Conservation (phyloP, 2,797 vertebrate genomes). For the Chaetodon trifasciatus region DNA sequence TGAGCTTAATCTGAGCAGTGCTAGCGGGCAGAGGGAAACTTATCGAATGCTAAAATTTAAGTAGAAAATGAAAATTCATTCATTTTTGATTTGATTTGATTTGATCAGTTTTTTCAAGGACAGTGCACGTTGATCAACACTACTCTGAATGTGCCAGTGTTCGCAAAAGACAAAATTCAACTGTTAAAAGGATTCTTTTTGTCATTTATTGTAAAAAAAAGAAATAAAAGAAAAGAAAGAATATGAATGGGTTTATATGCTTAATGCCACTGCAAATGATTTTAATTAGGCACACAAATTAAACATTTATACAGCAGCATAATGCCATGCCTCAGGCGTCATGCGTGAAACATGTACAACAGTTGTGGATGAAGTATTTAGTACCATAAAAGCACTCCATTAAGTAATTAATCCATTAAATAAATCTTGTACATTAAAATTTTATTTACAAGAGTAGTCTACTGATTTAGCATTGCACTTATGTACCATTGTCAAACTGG, state of each 20-base stretch:
- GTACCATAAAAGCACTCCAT: too few species aligned
- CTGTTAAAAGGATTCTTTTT: neutral
- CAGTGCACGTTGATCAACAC: neutral
- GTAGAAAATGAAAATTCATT: slow-evolving; percentile 52
- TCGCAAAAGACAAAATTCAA: neutral
- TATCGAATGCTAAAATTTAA: slow-evolving; percentile 87
- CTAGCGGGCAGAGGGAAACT: slow-evolving; percentile 42
- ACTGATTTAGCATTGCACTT: too few species aligned
- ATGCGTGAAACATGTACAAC: too few species aligned
- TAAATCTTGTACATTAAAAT: too few species aligned
- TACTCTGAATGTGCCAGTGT: neutral
- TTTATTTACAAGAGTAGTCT: too few species aligned
- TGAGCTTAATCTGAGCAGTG: slow-evolving; percentile 76
- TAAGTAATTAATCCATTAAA: too few species aligned
- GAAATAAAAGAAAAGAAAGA: too few species aligned
- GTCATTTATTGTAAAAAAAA: neutral
- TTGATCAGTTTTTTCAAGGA: too few species aligned
- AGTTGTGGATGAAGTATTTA: too few species aligned
- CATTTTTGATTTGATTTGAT: neutral
- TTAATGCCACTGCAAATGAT: neutral
- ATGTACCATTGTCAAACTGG: too few species aligned
- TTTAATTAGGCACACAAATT: neutral
- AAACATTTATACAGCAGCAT: neutral
- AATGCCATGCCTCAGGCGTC: too few species aligned
- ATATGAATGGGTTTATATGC: neutral